A percentile compares a stretch with the other conserved stretches of the same genome.
Conservation (phyloP, 1,140 invertebrate genomes). For the Nephila pilipes region DNA sequence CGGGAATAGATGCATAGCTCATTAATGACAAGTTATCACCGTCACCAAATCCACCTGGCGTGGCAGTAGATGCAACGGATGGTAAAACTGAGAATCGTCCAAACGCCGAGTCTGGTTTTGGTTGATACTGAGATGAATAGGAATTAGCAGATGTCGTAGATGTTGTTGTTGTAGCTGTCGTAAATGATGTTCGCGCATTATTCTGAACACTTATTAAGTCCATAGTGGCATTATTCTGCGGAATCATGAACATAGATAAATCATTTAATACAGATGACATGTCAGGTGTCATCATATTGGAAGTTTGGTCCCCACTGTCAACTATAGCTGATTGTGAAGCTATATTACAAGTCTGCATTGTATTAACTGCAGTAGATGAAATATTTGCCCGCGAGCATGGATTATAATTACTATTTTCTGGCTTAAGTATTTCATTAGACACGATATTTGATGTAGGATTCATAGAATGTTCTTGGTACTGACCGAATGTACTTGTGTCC, state of each 20-base stretch:
- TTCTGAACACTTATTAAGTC: constrained; percentile 78
- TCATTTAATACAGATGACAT: constrained; percentile 59
- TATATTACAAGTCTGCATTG: neutral
- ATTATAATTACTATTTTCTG: neutral
- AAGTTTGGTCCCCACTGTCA: constrained; percentile 6
- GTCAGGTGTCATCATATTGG: neutral
- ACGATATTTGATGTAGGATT: neutral
- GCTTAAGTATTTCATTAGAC: neutral
- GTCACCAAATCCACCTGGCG: constrained; percentile 38
- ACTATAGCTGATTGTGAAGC: neutral
- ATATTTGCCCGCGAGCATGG: neutral
- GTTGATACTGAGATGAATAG: constrained; percentile 15
- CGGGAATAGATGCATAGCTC: constrained; percentile 51
- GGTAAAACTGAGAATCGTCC: constrained; percentile 72
- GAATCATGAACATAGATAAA: constrained; percentile 63
- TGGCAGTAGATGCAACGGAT: constrained; percentile 40
- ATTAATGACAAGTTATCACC: constrained; percentile 48
- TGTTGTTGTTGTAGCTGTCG: neutral
- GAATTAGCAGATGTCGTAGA: neutral
- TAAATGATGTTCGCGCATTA: neutral
- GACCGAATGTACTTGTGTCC: constrained; percentile 20
- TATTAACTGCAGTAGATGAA: neutral
- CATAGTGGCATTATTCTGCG: neutral
- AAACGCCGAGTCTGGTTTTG: constrained; percentile 15
- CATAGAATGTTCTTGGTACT: constrained; percentile 4